Conservation (phyloP, 2,888 invertebrate species). For the Prionchulus punctatus region DNA sequence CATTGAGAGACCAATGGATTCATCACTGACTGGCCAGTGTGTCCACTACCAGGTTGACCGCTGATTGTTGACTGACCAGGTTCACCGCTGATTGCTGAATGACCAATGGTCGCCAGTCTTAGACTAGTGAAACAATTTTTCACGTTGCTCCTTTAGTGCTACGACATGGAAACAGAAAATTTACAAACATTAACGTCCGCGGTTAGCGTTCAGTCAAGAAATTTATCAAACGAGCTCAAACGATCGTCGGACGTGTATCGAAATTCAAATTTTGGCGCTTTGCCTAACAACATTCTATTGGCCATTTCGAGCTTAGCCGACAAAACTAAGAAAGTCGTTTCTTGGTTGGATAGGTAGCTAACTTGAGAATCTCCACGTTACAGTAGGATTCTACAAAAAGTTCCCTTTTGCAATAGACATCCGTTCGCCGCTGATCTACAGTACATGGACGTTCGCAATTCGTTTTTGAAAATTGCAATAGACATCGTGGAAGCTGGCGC, state of each 20-base stretch:
- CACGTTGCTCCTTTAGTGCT: constrained; percentile 52
- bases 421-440: constrained; percentile 16
- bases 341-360: constrained; percentile 66
- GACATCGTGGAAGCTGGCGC: constrained; percentile 3
- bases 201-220: constrained; percentile 41
- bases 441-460: constrained; percentile 15
- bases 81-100: too few species aligned
- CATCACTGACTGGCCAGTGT: too few species aligned
- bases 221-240: constrained; percentile 1
- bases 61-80: too few species aligned
- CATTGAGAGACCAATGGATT: too few species aligned
- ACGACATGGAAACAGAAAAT: constrained; percentile 75
- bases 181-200: constrained; percentile 70
- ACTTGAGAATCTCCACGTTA: too few species aligned
- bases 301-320: constrained; percentile 68
- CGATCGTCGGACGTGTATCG: background rate
- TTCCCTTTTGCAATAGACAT: background rate
- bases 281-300: constrained; percentile 61
- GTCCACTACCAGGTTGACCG: too few species aligned
- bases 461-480: constrained; percentile 7
- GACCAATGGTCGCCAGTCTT: too few species aligned
- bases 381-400: too few species aligned
- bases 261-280: background rate
- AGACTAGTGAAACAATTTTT: too few species aligned
- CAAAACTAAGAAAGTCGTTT: constrained; percentile 66